These are phyloP conservation scores for Oryzias melastigma DNA, from an alignment of 2,113 vertebrate genomes.

Conservation along the genomic window DNA sequence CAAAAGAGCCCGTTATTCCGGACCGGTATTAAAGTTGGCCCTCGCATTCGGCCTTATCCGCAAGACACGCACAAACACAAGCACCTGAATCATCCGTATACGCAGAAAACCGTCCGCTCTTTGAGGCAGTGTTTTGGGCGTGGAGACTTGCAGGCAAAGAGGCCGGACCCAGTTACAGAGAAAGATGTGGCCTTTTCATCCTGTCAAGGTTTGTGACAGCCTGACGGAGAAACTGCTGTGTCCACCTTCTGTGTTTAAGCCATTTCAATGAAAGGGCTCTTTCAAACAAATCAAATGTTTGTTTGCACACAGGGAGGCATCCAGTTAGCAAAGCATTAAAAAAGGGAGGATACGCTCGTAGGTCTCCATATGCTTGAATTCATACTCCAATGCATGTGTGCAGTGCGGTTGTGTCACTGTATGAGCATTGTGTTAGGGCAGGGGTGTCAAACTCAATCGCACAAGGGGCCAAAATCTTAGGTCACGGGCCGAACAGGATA, in stretches of 20 bases:
- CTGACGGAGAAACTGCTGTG: conserved; percentile 48
- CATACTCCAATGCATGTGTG: conserved; percentile 7
- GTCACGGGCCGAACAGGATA: too few relatives aligned
- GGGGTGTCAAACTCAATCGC: too few relatives aligned
- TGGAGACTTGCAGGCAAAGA: conserved; percentile 36
- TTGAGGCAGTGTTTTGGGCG: conserved; percentile 27
- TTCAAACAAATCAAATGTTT: conserved; percentile 54
- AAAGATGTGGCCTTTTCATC: conserved; percentile 41
- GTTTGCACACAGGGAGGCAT: conserved; percentile 33
- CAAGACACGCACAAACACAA: conserved; percentile 43
- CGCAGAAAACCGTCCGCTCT: conserved; percentile 33
- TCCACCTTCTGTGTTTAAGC: conserved; percentile 34
- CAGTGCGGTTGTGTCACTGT: neutral
- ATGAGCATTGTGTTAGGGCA: neutral
- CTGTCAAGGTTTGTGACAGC: conserved; percentile 49
- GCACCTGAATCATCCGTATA: conserved; percentile 27
- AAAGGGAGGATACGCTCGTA: conserved; percentile 34
- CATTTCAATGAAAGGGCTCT: conserved; percentile 49
- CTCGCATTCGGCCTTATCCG: conserved; percentile 65
- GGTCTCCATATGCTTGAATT: conserved; percentile 31
- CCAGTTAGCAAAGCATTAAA: conserved; percentile 49
- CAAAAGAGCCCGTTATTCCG: conserved; percentile 83
- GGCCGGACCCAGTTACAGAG: conserved; percentile 26
- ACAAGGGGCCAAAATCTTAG: too few relatives aligned
- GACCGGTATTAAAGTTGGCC: conserved; percentile 78